phyloP scores from a whole-genome alignment of 1,140 invertebrate genomes.

The Halesus radiatus region DNA sequence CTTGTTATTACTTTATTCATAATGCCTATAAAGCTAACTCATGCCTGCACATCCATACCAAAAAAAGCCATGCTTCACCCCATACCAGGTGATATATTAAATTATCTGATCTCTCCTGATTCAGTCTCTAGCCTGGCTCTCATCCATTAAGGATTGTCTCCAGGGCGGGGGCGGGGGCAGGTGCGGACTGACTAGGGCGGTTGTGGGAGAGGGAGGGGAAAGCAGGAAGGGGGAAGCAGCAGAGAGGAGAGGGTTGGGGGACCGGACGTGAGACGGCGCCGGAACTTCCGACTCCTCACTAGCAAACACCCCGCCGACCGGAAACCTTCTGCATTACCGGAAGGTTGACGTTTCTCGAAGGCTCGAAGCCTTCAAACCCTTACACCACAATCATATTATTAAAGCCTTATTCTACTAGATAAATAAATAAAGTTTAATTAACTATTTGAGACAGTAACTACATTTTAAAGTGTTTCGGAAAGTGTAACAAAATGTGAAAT shows the following conservation, averaged over 20 bases:
- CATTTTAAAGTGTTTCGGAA: too few relatives aligned
- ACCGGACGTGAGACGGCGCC: constrained; percentile 18
- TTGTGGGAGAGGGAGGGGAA: background rate
- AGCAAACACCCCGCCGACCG: constrained; percentile 26
- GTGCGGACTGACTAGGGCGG: background rate
- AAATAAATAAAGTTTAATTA: too few relatives aligned
- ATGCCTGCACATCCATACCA: too few relatives aligned
- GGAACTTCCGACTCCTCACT: constrained; percentile 41
- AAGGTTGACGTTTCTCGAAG: background rate
- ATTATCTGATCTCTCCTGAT: too few relatives aligned
- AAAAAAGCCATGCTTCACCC: too few relatives aligned
- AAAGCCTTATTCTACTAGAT: too few relatives aligned
- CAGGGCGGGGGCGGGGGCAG: background rate
- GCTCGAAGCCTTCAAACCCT: background rate
- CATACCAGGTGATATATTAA: too few relatives aligned
- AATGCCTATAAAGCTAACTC: too few relatives aligned
- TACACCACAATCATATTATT: background rate
- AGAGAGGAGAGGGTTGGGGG: background rate
- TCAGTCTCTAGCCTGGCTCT: too few relatives aligned
- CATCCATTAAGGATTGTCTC: background rate
- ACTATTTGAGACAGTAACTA: too few relatives aligned
- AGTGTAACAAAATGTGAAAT: too few relatives aligned
- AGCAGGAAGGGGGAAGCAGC: background rate
- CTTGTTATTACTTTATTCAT: too few relatives aligned
- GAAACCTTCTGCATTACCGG: constrained; percentile 22